phyloP scores from a whole-genome alignment of 2,797 vertebrate genomes.

The Leucoraja ocellata region DNA sequence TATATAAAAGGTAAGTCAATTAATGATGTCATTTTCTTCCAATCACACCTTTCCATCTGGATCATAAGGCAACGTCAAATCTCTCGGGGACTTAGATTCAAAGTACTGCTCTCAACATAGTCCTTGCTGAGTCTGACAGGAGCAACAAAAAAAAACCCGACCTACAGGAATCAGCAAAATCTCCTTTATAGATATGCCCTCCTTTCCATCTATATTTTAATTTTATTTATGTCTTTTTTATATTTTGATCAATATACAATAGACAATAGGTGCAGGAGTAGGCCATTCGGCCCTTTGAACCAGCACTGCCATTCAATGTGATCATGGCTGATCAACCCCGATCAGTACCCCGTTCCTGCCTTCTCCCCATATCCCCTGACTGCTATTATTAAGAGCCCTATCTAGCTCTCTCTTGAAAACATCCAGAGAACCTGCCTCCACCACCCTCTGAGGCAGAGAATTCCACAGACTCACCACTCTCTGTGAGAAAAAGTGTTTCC shows the following conservation, averaged over 20 bases:
- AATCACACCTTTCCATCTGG: slow-evolving; percentile 12
- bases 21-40: slow-evolving; percentile 33
- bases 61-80: background rate
- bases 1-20: slow-evolving; percentile 15
- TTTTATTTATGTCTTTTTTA: background rate
- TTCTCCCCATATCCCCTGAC: no score
- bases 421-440: no score
- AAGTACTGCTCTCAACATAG: background rate
- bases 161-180: background rate
- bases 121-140: background rate
- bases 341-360: no score
- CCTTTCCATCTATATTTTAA: background rate
- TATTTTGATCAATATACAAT: background rate
- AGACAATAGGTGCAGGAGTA: no score
- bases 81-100: background rate
- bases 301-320: no score
- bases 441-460: no score
- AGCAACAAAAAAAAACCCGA: background rate
- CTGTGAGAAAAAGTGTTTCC: no score
- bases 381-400: no score
- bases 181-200: background rate
- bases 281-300: no score
- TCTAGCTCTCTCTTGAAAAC: no score
- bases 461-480: no score
- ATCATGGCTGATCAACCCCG: no score